Base-by-base conservation (phyloP, 2,113 vertebrate species). In the Tachuris rubrigastra region DNA sequence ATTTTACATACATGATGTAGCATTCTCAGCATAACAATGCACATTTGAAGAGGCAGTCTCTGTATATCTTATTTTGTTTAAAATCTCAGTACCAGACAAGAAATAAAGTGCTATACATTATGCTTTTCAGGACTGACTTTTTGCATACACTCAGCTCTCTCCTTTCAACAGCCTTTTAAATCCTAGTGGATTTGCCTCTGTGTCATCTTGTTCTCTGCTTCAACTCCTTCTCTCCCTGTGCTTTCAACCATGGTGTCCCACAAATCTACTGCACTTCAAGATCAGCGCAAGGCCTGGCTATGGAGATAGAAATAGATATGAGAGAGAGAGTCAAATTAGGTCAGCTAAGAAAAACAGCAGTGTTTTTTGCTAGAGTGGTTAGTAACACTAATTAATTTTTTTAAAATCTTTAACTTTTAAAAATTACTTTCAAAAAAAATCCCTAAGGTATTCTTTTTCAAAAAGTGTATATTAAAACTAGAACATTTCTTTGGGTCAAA, bases 401-500 rank as follows among this genome's bases (percentile, higher is more conserved):
- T 71, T 72, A 59, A 72, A 52, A 67, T 9, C 1, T 82, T 82
- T 85, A 72, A 55, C 10, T 80, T 77, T 8, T 7, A 28, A 74
- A 90, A 77, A 53, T 14, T 37, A 17, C 4, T 55, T 75, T 21
- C 0, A 62, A 84, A 85, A 85, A 66, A 55, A 39, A 9, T 2
- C 19, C 25, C 6, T n/a, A n/a, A 56, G 19, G 25, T 62, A 60
- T 35, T 79, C 2, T 56, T 85, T 85, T 65, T 44, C 14, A 27
- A 83, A 39, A 72, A 22, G 10, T 14, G 2, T 39, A 10, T 58
- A 23, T 69, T 79, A 76, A 92, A 89, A 85, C 47, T 22, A 44
- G 58, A 87, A 39, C 1, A 2, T 17, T 35, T 56, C 50, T 49
- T 14, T 0, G 2, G 39, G 22, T 71, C 12, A 4, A 42, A 5